Evolutionary conservation across 2,797 vertebrate genomes (phyloP).

Genomic region (Mormyrops boulengeri): DNA sequence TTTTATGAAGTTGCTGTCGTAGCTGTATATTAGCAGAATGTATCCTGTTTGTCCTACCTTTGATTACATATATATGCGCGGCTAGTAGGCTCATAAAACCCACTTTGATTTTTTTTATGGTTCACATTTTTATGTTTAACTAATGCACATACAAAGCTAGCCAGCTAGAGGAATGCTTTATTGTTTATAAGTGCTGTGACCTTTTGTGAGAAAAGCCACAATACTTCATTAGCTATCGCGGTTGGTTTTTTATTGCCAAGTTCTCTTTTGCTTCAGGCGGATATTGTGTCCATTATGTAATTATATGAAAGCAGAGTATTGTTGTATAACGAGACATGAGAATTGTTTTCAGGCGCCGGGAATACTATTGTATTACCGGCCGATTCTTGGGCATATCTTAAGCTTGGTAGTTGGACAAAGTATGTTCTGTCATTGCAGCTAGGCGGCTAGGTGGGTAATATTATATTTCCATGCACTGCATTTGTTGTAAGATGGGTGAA

Average conservation of each 20-base stretch:
- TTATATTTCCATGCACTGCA: not conserved
- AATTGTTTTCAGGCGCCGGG: not conserved
- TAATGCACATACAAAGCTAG: not conserved
- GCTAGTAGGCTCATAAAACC: not conserved
- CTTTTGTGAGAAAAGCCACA: not conserved
- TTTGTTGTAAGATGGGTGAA: not conserved
- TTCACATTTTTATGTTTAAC: not conserved
- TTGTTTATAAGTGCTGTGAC: not conserved
- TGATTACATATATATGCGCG: not conserved
- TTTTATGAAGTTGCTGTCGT: not conserved
- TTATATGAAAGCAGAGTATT: not conserved
- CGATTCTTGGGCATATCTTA: not conserved
- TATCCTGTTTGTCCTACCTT: not conserved
- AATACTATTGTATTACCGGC: not conserved
- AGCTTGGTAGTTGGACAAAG: not conserved
- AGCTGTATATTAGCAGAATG: not conserved
- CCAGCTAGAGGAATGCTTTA: not conserved
- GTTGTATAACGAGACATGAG: not conserved
- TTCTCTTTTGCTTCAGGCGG: not conserved
- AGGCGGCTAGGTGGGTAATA: not conserved
- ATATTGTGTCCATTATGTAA: not conserved
- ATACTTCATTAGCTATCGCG: not conserved
- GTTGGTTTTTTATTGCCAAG: not conserved
- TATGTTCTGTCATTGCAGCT: not conserved
- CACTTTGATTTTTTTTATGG: not conserved